Evolutionary conservation across 2,888 invertebrate genomes (phyloP), one percentile per base, ranked within the genome.

Genomic region (Nemotelus nigrinus): DNA sequence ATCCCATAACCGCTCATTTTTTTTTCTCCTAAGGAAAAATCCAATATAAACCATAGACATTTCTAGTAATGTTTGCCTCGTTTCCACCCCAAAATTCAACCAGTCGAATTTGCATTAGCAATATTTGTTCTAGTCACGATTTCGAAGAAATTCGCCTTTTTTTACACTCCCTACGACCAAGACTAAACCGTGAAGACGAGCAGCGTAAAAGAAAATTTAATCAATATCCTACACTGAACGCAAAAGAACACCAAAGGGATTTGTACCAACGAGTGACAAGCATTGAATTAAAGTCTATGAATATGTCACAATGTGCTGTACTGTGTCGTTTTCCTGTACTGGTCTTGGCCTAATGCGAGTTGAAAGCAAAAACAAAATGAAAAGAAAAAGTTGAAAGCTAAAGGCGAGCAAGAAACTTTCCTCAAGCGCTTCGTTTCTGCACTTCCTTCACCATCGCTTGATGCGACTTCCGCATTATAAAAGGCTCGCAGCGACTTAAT

Each of bases 281-380:
- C 65, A 47, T 65, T 2, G 47, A 65, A 65, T 65, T 65, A 65
- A 65, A 65, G 65, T 41, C 44, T 65, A 65, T 8, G 65, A 44
- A 10, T 25, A 4, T 65, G 8, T n/a, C 44, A 65, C 65, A 41
- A 8, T 10, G 45, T 50, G 58, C 4, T 25, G n/a, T n/a, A n/a
- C n/a, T n/a, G n/a, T n/a, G 25, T 25, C 25, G 25, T 25, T 25
- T 25, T 25, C 25, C 25, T 25, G 25, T 25, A 25, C 25, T 25
- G 25, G 25, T 25, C 25, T 25, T 25, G 25, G 25, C 1, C 25
- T 25, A 25, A 25, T 25, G 25, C 25, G 25, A 25, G 25, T 25
- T 25, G 25, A 25, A 25, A 25, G 25, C 25, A 25, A 25, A 25
- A 25, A 25, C 25, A 25, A 25, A 25, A 25, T 25, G 25, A 25